Conservation (phyloP, 2,113 vertebrate species). For the Leucosticte australis region DNA sequence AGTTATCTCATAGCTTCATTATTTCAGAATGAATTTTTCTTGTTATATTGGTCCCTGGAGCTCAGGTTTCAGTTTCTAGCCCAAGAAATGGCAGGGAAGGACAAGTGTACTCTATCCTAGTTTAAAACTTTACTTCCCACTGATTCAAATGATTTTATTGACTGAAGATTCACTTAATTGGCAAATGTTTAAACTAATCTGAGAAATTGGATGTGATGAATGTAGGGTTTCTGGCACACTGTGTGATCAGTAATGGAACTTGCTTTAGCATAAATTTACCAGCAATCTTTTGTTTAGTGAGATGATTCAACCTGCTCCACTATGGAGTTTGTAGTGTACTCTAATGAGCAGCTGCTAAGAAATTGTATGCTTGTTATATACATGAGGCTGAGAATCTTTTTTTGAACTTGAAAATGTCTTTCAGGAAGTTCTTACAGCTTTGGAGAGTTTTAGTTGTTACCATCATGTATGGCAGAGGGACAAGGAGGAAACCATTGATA, state of each 20-base stretch:
- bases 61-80: not conserved
- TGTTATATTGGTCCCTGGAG: not conserved
- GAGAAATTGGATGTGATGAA: not conserved
- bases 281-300: not conserved
- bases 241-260: not conserved
- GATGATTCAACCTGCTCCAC: not conserved
- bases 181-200: not conserved
- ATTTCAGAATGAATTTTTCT: not conserved
- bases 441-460: conserved; percentile 83
- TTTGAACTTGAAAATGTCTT: conserved; percentile 26
- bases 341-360: not conserved
- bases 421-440: conserved; percentile 83
- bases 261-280: not conserved
- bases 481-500: conserved; percentile 81
- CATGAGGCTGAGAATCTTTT: not conserved
- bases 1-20: not conserved
- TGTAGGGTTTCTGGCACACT: not conserved
- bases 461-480: conserved; percentile 91
- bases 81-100: not conserved
- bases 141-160: not conserved
- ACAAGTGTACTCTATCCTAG: not conserved
- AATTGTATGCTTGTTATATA: not conserved
- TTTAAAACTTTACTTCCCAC: not conserved
- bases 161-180: not conserved
- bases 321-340: not conserved